A percentile compares a stretch with the other conserved stretches of the same genome.
These are phyloP conservation scores for Serilophus lunatus DNA, from an alignment of 2,113 vertebrate genomes.

Conservation along the genomic window DNA sequence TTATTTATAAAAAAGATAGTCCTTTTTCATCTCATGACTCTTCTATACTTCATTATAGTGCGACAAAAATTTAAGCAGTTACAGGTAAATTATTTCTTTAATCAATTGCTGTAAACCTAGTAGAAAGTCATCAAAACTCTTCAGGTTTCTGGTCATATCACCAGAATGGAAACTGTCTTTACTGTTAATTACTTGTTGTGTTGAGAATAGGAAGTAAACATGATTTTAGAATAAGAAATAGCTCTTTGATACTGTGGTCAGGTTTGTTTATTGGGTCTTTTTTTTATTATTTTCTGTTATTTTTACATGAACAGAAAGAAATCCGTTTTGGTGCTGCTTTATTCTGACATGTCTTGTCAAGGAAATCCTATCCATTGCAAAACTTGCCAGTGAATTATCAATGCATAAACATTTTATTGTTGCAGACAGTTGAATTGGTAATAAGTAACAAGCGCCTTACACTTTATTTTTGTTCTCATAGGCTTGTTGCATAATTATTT, in stretches of 20 bases:
- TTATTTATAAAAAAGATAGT: background rate
- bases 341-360: background rate
- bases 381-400: background rate
- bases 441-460: background rate
- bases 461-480: background rate
- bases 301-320: background rate
- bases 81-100: background rate
- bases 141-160: background rate
- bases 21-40: background rate
- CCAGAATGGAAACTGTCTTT: background rate
- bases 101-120: background rate
- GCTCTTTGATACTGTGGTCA: background rate
- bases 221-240: background rate
- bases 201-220: background rate
- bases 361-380: background rate
- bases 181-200: background rate
- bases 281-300: background rate
- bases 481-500: background rate
- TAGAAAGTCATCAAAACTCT: background rate
- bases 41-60: background rate
- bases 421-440: background rate
- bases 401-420: background rate
- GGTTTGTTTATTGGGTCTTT: background rate
- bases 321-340: background rate
- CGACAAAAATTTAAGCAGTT: background rate